Percentiles rank a stretch among this genome's conserved stretches.
Evolutionary conservation across 2,888 invertebrate genomes (phyloP).

Genomic region (Eupithecia centaureata): DNA sequence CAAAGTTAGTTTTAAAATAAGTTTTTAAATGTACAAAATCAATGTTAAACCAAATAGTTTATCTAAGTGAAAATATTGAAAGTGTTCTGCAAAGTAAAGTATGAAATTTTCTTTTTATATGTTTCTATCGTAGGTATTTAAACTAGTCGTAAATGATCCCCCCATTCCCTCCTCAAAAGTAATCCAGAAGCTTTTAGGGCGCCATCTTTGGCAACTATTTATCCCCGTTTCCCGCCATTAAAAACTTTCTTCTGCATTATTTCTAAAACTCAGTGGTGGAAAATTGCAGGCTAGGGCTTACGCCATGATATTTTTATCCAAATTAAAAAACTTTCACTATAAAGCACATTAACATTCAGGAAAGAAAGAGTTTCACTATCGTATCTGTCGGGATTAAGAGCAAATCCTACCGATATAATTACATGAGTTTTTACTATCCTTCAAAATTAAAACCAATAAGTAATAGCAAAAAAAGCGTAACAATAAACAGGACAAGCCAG

Average conservation of each 20-base stretch:
- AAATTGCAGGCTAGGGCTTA: constrained; percentile 36
- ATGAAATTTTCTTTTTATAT: neutral
- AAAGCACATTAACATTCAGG: no score
- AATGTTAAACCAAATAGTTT: neutral
- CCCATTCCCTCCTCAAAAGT: constrained; percentile 1
- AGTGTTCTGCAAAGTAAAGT: neutral
- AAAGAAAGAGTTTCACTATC: neutral
- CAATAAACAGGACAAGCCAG: neutral
- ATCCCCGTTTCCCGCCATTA: constrained; percentile 25
- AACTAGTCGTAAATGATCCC: neutral
- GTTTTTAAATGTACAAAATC: neutral
- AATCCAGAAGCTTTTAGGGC: constrained; percentile 28
- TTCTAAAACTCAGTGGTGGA: constrained; percentile 35
- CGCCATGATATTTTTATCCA: neutral
- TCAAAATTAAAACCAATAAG: neutral
- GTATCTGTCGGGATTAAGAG: no score
- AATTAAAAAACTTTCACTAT: neutral
- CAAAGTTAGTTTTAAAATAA: neutral
- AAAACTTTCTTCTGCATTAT: constrained; percentile 34
- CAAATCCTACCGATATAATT: neutral
- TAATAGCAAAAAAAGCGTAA: neutral
- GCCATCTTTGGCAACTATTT: constrained; percentile 24
- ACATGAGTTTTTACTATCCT: neutral
- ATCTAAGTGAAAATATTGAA: neutral
- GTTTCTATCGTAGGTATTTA: neutral